A percentile compares a stretch with the other conserved stretches of the same genome.
phyloP scores from a whole-genome alignment of 1,140 invertebrate species.

The Drosophila equinoxialis region DNA sequence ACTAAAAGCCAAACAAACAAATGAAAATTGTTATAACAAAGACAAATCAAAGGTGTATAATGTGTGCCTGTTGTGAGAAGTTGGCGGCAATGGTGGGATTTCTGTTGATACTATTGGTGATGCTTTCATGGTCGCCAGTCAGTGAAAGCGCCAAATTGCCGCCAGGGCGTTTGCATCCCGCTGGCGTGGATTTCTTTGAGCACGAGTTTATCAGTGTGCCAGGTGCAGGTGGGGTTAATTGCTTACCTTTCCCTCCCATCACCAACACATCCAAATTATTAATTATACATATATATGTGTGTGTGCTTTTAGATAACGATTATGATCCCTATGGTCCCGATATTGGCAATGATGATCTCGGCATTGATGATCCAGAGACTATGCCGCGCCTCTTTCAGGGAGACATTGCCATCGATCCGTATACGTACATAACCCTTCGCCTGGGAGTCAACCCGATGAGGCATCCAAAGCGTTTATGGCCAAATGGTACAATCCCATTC shows the following conservation, averaged over 20 bases:
- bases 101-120: conserved; percentile 15
- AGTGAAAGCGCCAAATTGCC: conserved; percentile 63
- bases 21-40: conserved; percentile 42
- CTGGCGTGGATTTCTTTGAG: conserved; percentile 79
- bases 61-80: conserved; percentile 48
- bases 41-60: conserved; percentile 48
- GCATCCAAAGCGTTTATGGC: conserved; percentile 86
- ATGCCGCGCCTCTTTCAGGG: conserved; percentile 88
- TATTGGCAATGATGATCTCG: conserved; percentile 64
- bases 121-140: conserved; percentile 21
- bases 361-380: conserved; percentile 86
- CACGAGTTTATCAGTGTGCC: conserved; percentile 70
- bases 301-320: conserved; percentile 47
- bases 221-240: conserved; percentile 41
- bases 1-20: conserved; percentile 46
- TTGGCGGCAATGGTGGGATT: conserved; percentile 16
- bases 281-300: neutral
- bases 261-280: neutral
- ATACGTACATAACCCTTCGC: conserved; percentile 84
- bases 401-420: conserved; percentile 86
- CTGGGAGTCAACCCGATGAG: conserved; percentile 87
- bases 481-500: conserved; percentile 88
- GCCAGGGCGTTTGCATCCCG: conserved; percentile 47
- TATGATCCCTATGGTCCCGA: conserved; percentile 68
- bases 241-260: neutral